Percentiles rank a stretch among this genome's conserved stretches.
These are phyloP conservation scores for Tribolium freemani DNA, from an alignment of 2,888 invertebrate species.

Conservation along the genomic window DNA sequence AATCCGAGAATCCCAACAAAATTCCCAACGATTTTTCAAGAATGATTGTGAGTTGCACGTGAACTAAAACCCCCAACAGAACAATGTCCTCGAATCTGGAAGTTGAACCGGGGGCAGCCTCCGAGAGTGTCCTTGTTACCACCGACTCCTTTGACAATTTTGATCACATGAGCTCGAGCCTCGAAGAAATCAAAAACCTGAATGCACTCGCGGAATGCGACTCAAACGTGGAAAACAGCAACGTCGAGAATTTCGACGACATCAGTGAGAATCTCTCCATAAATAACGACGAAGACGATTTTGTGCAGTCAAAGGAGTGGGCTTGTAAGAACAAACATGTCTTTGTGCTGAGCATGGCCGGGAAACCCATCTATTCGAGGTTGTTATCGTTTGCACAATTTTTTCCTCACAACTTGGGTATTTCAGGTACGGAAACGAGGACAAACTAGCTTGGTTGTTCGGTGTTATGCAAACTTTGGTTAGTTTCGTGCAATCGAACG, in stretches of 20 bases:
- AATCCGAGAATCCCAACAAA: background rate
- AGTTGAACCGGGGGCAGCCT: slow-evolving; percentile 73
- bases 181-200: slow-evolving; percentile 73
- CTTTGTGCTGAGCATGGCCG: slow-evolving; percentile 94
- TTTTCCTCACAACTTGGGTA: slow-evolving; percentile 6
- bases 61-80: background rate
- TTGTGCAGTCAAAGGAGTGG: slow-evolving; percentile 81
- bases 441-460: slow-evolving; percentile 92
- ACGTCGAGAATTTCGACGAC: slow-evolving; percentile 53
- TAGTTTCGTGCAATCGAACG: slow-evolving; percentile 87
- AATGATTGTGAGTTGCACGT: background rate
- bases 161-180: slow-evolving; percentile 76
- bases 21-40: background rate
- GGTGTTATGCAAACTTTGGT: slow-evolving; percentile 96
- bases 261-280: slow-evolving; percentile 46
- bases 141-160: slow-evolving; percentile 81
- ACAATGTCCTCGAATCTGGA: slow-evolving; percentile 61
- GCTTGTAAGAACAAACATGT: slow-evolving; percentile 89
- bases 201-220: slow-evolving; percentile 65
- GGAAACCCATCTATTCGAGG: slow-evolving; percentile 97
- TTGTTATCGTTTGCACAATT: slow-evolving; percentile 60
- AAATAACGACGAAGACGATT: slow-evolving; percentile 72
- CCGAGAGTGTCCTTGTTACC: slow-evolving; percentile 79
- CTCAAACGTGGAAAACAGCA: slow-evolving; percentile 54
- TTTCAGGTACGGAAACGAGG: slow-evolving; percentile 89